Base-by-base conservation (phyloP, 2,888 invertebrate genomes). In the Steinernema hermaphroditum region DNA sequence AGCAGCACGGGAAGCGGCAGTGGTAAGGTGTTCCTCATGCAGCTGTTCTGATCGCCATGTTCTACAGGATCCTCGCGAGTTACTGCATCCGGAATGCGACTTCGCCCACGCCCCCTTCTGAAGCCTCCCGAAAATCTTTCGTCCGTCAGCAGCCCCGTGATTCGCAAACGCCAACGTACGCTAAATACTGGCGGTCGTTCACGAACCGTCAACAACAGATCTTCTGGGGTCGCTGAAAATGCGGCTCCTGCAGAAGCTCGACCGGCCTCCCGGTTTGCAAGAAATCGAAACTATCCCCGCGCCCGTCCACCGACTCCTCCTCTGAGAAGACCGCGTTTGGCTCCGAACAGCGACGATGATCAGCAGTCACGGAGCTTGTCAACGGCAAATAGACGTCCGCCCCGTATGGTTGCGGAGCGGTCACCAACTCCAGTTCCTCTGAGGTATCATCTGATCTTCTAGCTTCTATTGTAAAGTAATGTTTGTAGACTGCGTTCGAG, bases 31-130 rank as follows among this genome's bases (percentile, higher is more conserved):
- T 27, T 54, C 54, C 2, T 19, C 6, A 54, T 16, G 54, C 2
- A 19, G 12, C 14, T 14, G 12, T 24, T 37, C 12, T 37, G 4
- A 37, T 37, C 37, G 12, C 37, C 37, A 8, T 12, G 6, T 37
- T 37, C 37, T 37, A n/a, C n/a, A 62, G 62, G 62, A 62, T 62
- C 62, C 9, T 14, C 29, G 22, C 62, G 62, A 14, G 27, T 29
- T 2, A 62, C 62, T 27, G 62, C 62, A 16, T 32, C 62, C 8
- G 62, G 62, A 34, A 62, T 62, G 62, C 62, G 29, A 8, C 62
- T 62, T 29, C 62, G 62, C 32, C 62, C 62, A 16, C 62, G 62
- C 29, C 62, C 62, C 2, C 62, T 62, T 6, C 16, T 62, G 32
- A 62, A 62, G 34, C 62, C 62, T 1, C 62, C 62, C 9, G 62